Base-by-base conservation (phyloP, 2,888 invertebrate genomes). In the Baccha elongata region DNA sequence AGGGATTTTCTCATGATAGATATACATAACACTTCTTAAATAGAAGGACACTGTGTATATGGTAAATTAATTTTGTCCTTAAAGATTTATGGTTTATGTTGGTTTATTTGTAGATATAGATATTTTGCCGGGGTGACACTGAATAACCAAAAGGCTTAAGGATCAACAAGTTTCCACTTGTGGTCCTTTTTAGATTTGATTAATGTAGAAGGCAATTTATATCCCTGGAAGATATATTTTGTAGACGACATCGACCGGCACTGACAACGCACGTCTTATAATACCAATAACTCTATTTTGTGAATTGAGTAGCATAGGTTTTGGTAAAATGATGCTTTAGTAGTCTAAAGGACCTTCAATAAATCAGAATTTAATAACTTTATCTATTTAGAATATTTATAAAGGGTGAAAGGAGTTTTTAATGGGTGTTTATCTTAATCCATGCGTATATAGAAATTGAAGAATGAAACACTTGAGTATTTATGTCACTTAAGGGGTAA, bases 141-240 rank as follows among this genome's bases (percentile, higher is more conserved):
- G 75, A 71, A 71, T 81, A 60, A 72, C 75, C 53, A 75, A 75
- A 60, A 53, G 67, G 71, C 46, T 67, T 53, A 37, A 58, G 75
- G 75, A 81, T 81, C 81, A 81, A 81, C 81, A 75, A 72, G 81
- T 81, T 71, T 71, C 75, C 67, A 71, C 62, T 67, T 81, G 65
- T 71, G 58, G 64, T 52, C 44, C 52, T 40, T 58, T 58, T 58
- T 21, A 60, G 67, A 81, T 81, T 81, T 81, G 81, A 81, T 75
- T 75, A 81, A 81, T 81, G 75, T 71, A 23, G 15, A 58, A 29
- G 37, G 62, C 75, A 67, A 81, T 81, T 75, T 71, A 67, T 81
- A 75, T 75, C 53, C 71, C 53, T 52, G 42, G n/a, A 50, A 53
- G 65, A 37, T 52, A 48, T 58, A 60, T 37, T 60, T 60, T 60